A percentile compares a stretch with the other conserved stretches of the same genome.
Conservation (phyloP, 2,797 vertebrate genomes). For the Microhierax caerulescens region DNA sequence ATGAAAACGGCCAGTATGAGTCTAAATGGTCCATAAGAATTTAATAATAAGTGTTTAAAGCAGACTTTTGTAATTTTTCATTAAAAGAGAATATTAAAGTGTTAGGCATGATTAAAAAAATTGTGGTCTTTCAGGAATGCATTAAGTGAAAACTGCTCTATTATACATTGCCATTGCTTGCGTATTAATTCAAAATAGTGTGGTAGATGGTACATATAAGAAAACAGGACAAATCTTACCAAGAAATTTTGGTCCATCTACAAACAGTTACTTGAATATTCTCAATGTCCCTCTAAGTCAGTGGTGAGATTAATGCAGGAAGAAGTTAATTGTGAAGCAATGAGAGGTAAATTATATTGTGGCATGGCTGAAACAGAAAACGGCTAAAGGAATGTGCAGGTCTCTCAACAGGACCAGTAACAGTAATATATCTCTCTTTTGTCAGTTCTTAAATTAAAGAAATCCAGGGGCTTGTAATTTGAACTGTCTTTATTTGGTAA, state of each 20-base stretch:
- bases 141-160: not conserved
- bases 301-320: not conserved
- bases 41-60: not conserved
- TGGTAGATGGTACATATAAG: not conserved
- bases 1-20: not conserved
- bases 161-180: not conserved
- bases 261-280: not conserved
- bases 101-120: not conserved
- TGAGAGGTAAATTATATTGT: not conserved
- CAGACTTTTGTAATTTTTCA: not conserved
- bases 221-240: not conserved
- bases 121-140: not conserved
- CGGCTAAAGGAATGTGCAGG: not conserved
- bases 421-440: not conserved
- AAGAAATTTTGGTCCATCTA: not conserved
- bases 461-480: not conserved
- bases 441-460: slow-evolving; percentile 5
- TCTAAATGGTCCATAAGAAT: not conserved
- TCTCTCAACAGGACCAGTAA: not conserved
- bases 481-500: not conserved
- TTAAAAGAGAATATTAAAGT: not conserved
- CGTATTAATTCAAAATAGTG: not conserved
- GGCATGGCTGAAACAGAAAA: not conserved
- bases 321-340: not conserved
- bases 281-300: not conserved